Conservation (phyloP, 2,888 invertebrate species). For the Hetaerina titia region DNA sequence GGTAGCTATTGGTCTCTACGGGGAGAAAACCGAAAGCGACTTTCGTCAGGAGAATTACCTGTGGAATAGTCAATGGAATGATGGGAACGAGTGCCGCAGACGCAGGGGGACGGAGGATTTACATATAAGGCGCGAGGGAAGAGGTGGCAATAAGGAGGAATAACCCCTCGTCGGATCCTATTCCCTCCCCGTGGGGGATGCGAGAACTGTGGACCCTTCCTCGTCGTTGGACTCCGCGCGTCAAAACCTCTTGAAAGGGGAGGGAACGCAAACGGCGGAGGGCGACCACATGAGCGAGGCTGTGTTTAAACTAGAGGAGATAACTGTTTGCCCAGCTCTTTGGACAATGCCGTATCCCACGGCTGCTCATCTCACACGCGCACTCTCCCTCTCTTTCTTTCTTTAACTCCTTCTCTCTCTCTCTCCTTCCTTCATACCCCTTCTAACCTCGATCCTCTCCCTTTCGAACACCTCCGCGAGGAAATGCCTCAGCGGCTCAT, state of each 20-base stretch:
- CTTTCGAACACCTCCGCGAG: not conserved
- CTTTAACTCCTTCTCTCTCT: not conserved
- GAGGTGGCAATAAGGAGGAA: slow-evolving; percentile 7
- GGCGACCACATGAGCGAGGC: slow-evolving; percentile 44
- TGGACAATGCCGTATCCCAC: slow-evolving; percentile 61
- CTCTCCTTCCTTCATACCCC: not conserved
- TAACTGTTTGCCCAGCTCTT: slow-evolving; percentile 59
- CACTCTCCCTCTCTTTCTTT: not conserved
- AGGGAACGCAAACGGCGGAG: slow-evolving; percentile 33
- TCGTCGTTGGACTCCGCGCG: slow-evolving; percentile 22
- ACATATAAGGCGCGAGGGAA: slow-evolving; percentile 15
- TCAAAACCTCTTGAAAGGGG: slow-evolving; percentile 1
- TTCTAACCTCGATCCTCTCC: slow-evolving; percentile 17
- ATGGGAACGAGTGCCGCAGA: not conserved
- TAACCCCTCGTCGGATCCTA: not conserved
- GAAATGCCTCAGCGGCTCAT: slow-evolving; percentile 59
- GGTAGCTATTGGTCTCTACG: not conserved
- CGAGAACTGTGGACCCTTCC: not conserved
- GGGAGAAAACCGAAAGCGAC: not conserved
- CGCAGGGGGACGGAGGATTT: not conserved
- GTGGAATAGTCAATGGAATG: slow-evolving; percentile 21
- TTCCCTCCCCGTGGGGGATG: not conserved
- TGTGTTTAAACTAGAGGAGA: slow-evolving; percentile 50
- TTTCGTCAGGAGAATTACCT: not conserved
- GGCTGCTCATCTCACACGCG: slow-evolving; percentile 33